phyloP scores from a whole-genome alignment of 2,113 vertebrate genomes.

The Microcebus ravelobensis region DNA sequence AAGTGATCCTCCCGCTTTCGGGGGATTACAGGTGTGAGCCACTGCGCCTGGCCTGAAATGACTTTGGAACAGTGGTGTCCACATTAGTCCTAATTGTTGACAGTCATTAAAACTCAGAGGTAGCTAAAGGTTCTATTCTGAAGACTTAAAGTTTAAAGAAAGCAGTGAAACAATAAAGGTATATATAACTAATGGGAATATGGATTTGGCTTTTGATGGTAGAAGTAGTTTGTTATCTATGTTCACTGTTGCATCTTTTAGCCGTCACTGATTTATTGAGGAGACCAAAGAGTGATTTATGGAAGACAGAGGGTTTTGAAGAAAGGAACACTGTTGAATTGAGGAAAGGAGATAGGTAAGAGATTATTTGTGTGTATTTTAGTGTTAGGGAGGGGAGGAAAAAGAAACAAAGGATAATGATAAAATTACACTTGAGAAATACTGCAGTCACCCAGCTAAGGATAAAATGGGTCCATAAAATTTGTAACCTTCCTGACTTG shows the following conservation, averaged over 20 bases:
- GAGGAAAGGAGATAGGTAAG: background rate
- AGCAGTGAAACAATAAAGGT: background rate
- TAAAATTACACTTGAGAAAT: background rate
- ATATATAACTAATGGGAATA: background rate
- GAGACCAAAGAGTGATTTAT: background rate
- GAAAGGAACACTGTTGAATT: background rate
- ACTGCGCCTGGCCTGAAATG: background rate
- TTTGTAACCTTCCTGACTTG: background rate
- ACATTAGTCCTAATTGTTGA: background rate
- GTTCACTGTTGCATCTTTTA: background rate
- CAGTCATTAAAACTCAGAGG: background rate
- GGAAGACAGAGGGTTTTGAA: background rate
- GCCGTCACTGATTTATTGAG: background rate
- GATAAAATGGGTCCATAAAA: background rate
- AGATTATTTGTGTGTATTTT: background rate
- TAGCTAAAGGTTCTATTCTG: background rate
- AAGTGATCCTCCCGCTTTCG: too few species aligned
- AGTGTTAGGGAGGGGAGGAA: background rate
- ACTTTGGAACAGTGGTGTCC: background rate
- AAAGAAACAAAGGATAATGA: slow-evolving; percentile 13
- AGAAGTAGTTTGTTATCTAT: background rate
- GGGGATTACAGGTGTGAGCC: too few species aligned
- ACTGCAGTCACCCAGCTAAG: background rate
- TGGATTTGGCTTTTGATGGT: background rate
- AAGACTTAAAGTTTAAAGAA: background rate